Conservation (phyloP, 2,797 vertebrate genomes). For the Poeciliopsis infans region DNA sequence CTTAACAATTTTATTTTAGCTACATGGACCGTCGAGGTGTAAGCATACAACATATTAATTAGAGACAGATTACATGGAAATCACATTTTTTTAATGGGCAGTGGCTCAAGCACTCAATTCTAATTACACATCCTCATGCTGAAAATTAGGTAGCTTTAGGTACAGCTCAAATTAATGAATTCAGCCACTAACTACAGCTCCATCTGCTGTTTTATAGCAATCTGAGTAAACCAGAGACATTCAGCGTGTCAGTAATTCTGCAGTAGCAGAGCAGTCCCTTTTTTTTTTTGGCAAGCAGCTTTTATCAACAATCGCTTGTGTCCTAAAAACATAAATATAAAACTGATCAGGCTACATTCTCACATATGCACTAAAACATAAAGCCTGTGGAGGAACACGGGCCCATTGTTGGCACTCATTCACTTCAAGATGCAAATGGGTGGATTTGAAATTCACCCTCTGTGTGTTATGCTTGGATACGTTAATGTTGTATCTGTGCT, state of each 20-base stretch:
- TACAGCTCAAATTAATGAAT: slow-evolving; percentile 60
- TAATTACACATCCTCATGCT: slow-evolving; percentile 64
- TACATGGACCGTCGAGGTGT: slow-evolving; percentile 43
- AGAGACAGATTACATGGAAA: slow-evolving; percentile 63
- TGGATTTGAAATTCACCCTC: slow-evolving; percentile 82
- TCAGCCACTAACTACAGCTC: slow-evolving; percentile 63
- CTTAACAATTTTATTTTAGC: slow-evolving; percentile 49
- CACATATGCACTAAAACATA: slow-evolving; percentile 53
- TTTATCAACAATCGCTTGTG: slow-evolving; percentile 39
- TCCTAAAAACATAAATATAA: slow-evolving; percentile 17
- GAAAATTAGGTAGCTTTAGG: slow-evolving; percentile 67
- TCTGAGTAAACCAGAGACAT: slow-evolving; percentile 39
- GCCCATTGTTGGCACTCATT: slow-evolving; percentile 75
- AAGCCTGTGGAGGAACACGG: slow-evolving; percentile 53
- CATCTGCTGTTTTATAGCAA: slow-evolving; percentile 70
- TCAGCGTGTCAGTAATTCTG: slow-evolving; percentile 28
- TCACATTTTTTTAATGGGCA: slow-evolving; percentile 74
- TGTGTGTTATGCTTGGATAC: slow-evolving; percentile 83
- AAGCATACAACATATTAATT: slow-evolving; percentile 63
- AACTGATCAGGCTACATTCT: slow-evolving; percentile 40
- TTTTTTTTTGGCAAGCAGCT: slow-evolving; percentile 51
- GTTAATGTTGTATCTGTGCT: slow-evolving; percentile 84
- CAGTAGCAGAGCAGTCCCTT: slow-evolving; percentile 29
- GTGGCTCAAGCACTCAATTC: slow-evolving; percentile 70
- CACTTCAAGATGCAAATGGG: slow-evolving; percentile 80